These are phyloP conservation scores for Mamestra brassicae DNA, from an alignment of 2,888 invertebrate genomes.

Conservation along the genomic window DNA sequence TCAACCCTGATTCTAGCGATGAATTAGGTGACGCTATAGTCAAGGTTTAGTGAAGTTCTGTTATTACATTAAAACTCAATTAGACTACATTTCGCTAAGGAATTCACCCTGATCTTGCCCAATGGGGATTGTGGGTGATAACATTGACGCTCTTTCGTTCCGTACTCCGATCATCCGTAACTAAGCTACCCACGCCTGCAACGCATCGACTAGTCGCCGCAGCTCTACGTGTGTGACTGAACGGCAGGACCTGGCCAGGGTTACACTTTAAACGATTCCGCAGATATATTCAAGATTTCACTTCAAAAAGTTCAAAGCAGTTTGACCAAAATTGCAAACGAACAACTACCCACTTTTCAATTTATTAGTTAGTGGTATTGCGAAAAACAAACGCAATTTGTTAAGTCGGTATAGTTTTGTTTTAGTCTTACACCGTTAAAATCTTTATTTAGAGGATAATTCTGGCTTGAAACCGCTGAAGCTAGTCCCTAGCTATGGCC, in stretches of 20 bases:
- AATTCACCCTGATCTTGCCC: neutral
- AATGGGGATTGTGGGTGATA: neutral
- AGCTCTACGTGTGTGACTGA: conserved; percentile 54
- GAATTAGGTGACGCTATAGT: conserved; percentile 3
- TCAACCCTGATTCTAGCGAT: neutral
- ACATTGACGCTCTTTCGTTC: neutral
- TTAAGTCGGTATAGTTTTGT: neutral
- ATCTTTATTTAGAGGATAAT: neutral
- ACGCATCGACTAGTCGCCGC: conserved; percentile 72
- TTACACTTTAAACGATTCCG: neutral
- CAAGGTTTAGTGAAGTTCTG: neutral
- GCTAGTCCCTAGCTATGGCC: conserved; percentile 11
- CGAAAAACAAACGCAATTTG: neutral
- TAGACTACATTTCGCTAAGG: conserved; percentile 11
- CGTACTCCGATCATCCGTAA: conserved; percentile 25
- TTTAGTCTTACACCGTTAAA: neutral
- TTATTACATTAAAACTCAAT: neutral
- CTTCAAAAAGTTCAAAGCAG: neutral
- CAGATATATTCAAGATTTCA: neutral
- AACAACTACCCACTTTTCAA: neutral
- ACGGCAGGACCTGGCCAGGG: conserved; percentile 23
- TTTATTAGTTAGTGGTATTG: neutral
- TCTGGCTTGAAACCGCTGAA: neutral
- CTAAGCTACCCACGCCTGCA: conserved; percentile 57
- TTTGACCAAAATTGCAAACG: neutral